Base-by-base conservation (phyloP, 2,113 vertebrate species). In the Lasiurus borealis region DNA sequence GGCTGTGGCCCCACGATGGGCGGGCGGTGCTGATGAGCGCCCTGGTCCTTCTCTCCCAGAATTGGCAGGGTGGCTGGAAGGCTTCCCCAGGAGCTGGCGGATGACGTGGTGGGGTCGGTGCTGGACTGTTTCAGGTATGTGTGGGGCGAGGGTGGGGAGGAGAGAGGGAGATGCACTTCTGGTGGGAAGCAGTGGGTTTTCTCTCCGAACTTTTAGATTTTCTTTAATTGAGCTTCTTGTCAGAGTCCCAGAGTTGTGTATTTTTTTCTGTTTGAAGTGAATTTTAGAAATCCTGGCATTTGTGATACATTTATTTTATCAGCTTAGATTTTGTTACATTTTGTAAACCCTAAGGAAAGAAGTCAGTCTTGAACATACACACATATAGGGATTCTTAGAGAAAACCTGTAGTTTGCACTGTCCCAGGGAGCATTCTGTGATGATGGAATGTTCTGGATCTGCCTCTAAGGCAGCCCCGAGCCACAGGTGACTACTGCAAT, bases 101-200 rank as follows among this genome's bases (percentile, higher is more conserved):
- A 99, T 89, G 99, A 99, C 0, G 99, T 99, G 94, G 99, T 99
- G 31, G 99, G 98, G 64, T 99, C 99, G 76, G 98, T 99, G 52
- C 95, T 99, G 97, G 99, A 99, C 48, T 99, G 99, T 91, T 99
- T 99, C 96, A 99, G 99, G 99, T 99, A 97, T 0, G 97, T 54
- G 44, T 13, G n/a, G 9, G 27, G 27, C 0, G 12, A 40, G 62
- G 9, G 59, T 14, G 12, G 1, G 0, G 7, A 1, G 12, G 25
- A 9, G 1, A 0, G 10, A 5, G 15, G 14, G 78, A n/a, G 52
- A 3, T 0, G 0, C 0, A 9, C 21, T 29, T 86, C 29, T 27
- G 64, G 36, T 1, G 0, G 16, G 4, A 13, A 11, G 25, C 8
- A 2, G 14, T 12, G 46, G 68, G 48, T 54, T 31, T 46, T 40